Evolutionary conservation across 2,797 vertebrate genomes (phyloP), one percentile per base, ranked within the genome.

Genomic region (Myotis planiceps): DNA sequence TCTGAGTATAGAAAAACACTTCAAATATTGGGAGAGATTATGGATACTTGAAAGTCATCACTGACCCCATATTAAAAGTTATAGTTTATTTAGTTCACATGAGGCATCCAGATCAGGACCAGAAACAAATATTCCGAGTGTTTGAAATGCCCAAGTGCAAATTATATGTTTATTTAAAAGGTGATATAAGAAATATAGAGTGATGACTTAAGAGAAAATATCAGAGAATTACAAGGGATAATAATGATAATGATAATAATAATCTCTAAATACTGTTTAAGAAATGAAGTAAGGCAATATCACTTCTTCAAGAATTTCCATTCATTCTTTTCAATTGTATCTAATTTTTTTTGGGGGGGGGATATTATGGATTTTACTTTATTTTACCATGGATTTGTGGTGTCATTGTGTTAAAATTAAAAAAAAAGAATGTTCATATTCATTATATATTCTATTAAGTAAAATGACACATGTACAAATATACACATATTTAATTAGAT

Each of bases 401-500:
- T 18, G 23, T 47, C 12, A 15, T 0, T 37, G 5, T 81, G 7
- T 86, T 29, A 51, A 60, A 72, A 85, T 51, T 37, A 49, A 63
- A 87, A 39, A 39, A 5, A 18, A 81, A 63, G 42, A 32, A 37
- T 29, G 34, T 7, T 5, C 1, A 9, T 27, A 29, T 39, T 92
- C 9, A 45, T 74, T 23, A 32, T 45, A 13, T 53, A 63, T 29
- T 21, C 19, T 15, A 51, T 21, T 34, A 71, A 71, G 9, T 9
- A 88, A 84, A 89, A 45, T 75, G 7, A 15, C 6, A 69, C 4
- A 13, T 37, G 0, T 74, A 18, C 2, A 47, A 23, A n/a, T 9
- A 90, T 63, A 10, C 3, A 60, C 42, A 47, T 74, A 49, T 92
- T 51, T 71, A 60, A 32, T 65, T 37, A 76, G 49, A 53, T 81